phyloP scores from a whole-genome alignment of 2,113 vertebrate genomes.

The Xiphophorus maculatus region DNA sequence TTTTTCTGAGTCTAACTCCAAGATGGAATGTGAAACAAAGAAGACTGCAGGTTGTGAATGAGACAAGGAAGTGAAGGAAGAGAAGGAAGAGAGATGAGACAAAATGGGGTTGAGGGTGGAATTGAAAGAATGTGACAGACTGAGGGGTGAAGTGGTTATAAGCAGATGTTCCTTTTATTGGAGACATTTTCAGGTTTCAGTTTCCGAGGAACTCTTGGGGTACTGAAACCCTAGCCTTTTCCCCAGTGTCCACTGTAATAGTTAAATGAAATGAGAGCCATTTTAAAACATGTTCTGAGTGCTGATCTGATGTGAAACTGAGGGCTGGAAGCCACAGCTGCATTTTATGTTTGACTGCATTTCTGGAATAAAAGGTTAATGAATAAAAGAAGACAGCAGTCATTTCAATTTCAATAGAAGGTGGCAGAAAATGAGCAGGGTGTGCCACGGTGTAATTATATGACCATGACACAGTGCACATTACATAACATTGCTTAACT shows the following conservation, averaged over 20 bases:
- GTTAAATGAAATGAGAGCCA: neutral
- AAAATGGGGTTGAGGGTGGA: no score
- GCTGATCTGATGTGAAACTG: neutral
- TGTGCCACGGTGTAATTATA: constrained; percentile 16
- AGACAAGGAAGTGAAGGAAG: no score
- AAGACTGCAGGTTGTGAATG: no score
- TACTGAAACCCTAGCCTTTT: no score
- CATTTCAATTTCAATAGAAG: constrained; percentile 2
- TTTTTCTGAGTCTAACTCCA: no score
- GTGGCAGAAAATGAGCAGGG: constrained; percentile 28
- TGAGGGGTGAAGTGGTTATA: no score
- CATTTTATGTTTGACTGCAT: neutral
- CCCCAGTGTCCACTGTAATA: neutral
- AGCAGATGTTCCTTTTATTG: no score
- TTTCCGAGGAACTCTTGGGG: no score
- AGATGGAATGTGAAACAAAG: no score
- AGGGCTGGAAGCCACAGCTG: neutral
- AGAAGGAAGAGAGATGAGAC: no score
- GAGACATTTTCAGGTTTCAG: no score
- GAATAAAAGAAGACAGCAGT: neutral
- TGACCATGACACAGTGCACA: constrained; percentile 24
- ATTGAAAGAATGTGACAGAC: no score
- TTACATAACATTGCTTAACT: constrained; percentile 17
- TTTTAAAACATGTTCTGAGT: neutral
- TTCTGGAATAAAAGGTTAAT: neutral